Evolutionary conservation across 2,113 vertebrate species (phyloP).

Genomic region (Paramormyrops kingsleyae): DNA sequence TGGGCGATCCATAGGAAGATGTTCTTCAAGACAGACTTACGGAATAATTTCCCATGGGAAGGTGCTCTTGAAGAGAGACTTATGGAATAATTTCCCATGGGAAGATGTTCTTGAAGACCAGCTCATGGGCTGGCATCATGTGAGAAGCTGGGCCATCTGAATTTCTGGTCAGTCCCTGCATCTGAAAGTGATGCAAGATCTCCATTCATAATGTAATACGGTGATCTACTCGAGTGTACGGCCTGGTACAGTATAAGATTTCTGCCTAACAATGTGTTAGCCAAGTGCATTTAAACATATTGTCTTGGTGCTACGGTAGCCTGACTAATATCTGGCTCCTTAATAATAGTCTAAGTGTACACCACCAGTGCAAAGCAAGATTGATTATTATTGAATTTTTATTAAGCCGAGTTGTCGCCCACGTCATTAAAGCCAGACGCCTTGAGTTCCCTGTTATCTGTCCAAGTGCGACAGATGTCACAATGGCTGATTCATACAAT

Average conservation of each 20-base stretch:
- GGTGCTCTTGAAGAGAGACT: not conserved
- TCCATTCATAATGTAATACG: not conserved
- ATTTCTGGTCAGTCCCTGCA: not conserved
- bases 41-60: not conserved
- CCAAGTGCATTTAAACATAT: not conserved
- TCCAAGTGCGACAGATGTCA: not conserved
- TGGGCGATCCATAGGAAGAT: not conserved
- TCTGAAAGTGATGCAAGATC: not conserved
- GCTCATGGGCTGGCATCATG: not conserved
- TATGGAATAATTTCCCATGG: not conserved
- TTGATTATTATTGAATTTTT: conserved; percentile 4
- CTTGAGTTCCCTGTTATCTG: not conserved
- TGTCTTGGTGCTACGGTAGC: not conserved
- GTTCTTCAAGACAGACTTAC: not conserved
- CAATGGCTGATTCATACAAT: conserved; percentile 2
- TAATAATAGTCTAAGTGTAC: not conserved
- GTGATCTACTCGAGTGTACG: not conserved
- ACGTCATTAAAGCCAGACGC: not conserved
- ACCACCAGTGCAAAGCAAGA: not conserved
- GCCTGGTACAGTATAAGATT: not conserved
- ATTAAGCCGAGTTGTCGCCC: not conserved
- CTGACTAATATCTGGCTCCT: not conserved
- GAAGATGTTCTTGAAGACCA: not conserved
- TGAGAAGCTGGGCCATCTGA: not conserved
- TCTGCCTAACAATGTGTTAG: not conserved